Percentiles rank a stretch among this genome's conserved stretches.
These are phyloP conservation scores for Nymphicus hollandicus DNA, from an alignment of 2,113 vertebrate species.

Conservation along the genomic window DNA sequence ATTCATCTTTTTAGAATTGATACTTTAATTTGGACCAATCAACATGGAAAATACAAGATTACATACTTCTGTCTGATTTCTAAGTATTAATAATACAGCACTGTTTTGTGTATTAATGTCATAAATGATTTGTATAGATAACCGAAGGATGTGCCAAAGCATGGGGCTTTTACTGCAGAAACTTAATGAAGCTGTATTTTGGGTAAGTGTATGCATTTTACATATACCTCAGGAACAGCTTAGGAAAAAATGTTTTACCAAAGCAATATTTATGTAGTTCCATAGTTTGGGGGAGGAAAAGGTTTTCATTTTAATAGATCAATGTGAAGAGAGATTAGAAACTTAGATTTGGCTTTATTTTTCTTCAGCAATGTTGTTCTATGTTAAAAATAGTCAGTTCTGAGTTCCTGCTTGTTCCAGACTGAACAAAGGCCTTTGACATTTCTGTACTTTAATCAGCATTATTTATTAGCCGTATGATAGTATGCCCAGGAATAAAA, in stretches of 20 bases:
- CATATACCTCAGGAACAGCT: background rate
- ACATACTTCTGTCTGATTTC: background rate
- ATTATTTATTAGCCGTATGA: background rate
- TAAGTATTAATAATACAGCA: background rate
- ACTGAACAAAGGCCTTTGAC: background rate
- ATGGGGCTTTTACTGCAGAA: slow-evolving; percentile 62
- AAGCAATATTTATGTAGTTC: background rate
- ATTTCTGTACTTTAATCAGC: background rate
- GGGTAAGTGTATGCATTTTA: slow-evolving; percentile 46
- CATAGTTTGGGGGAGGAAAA: background rate
- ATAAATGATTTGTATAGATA: slow-evolving; percentile 51
- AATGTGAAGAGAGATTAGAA: background rate
- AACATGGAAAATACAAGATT: background rate
- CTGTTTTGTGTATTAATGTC: background rate
- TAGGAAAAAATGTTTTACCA: background rate
- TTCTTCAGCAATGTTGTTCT: background rate
- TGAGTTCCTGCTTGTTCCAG: background rate
- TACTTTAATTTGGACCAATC: background rate
- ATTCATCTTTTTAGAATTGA: background rate
- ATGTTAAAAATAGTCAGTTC: background rate
- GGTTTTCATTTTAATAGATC: background rate
- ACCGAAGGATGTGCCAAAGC: slow-evolving; percentile 64
- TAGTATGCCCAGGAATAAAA: background rate
- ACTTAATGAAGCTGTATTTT: slow-evolving; percentile 66
- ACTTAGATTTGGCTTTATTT: background rate